Percentiles rank a stretch among this genome's conserved stretches.
Conservation (phyloP, 2,113 vertebrate genomes). For the Cichladusa arquata region DNA sequence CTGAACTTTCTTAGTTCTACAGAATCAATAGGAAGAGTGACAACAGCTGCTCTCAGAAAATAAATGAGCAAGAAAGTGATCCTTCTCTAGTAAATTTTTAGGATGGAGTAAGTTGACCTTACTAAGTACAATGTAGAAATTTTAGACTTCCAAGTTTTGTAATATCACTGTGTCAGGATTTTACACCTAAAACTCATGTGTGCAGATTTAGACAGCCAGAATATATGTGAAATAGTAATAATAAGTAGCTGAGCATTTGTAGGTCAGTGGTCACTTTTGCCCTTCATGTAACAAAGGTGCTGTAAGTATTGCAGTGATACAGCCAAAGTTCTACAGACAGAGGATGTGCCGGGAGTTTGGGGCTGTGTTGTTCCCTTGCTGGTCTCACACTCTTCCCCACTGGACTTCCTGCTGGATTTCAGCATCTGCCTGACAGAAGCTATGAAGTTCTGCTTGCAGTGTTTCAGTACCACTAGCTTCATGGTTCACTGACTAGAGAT, state of each 20-base stretch:
- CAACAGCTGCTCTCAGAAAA: not conserved
- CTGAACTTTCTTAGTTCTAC: not conserved
- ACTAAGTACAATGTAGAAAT: not conserved
- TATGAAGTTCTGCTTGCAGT: not conserved
- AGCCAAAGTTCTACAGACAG: not conserved
- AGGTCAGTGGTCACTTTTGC: not conserved
- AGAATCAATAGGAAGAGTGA: not conserved
- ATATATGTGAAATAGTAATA: not conserved
- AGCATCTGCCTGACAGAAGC: not conserved
- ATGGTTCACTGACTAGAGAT: not conserved
- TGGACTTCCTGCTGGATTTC: not conserved
- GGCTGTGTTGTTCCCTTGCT: not conserved
- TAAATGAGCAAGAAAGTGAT: not conserved
- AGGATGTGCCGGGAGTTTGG: not conserved
- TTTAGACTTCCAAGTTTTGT: not conserved
- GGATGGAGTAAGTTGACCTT: not conserved
- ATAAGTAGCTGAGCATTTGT: not conserved
- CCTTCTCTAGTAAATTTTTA: not conserved
- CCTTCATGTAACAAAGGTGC: fast-evolving
- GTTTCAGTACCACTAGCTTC: not conserved
- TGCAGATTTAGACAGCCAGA: not conserved
- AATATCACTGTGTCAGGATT: not conserved
- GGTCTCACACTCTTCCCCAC: not conserved
- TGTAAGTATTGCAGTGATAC: not conserved
- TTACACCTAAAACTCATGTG: not conserved